Evolutionary conservation across 1,140 invertebrate genomes (phyloP), one percentile per base, ranked within the genome.

Genomic region (Drosophila grimshawi): DNA sequence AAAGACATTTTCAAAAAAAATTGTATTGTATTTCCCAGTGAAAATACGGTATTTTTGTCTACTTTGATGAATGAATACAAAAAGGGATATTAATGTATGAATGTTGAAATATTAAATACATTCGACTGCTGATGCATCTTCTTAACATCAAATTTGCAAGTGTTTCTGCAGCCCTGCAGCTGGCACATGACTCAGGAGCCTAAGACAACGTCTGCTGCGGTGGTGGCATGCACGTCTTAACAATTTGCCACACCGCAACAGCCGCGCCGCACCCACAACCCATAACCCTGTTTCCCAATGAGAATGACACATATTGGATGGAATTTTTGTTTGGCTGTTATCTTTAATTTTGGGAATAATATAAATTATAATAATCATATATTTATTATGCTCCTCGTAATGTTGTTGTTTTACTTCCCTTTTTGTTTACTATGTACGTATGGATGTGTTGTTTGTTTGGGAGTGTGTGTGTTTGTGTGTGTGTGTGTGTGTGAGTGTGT

Each of bases 331-430:
- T 89, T 89, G 86, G 85, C 81, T 85, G 80, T 88, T 88, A 88
- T 88, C 81, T 89, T 89, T 89, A 89, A 89, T 89, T 80, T 89
- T 89, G 86, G 85, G 85, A 89, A 90, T 89, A 89, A 89, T 89
- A 89, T 85, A 90, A 89, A 90, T 90, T 85, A 89, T 89, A 89
- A 90, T 89, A 89, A 88, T 88, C 69, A 79, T 85, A 81, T 88
- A 89, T 67, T 85, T 86, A 89, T 89, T 88, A 88, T 89, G 78
- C 73, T 89, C 78, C 71, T 81, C 69, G 78, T 86, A 89, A 83
- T 83, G 80, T 80, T 86, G 82, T 86, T 86, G 72, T 80, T 88
- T 89, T 79, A 85, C 78, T 89, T 90, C 86, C 86, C 86, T 73
- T 80, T 75, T 72, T 59, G 8, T 81, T 89, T 72, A 78, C 74